Base-by-base conservation (phyloP, 2,113 vertebrate species). In the Lophochroa leadbeateri region DNA sequence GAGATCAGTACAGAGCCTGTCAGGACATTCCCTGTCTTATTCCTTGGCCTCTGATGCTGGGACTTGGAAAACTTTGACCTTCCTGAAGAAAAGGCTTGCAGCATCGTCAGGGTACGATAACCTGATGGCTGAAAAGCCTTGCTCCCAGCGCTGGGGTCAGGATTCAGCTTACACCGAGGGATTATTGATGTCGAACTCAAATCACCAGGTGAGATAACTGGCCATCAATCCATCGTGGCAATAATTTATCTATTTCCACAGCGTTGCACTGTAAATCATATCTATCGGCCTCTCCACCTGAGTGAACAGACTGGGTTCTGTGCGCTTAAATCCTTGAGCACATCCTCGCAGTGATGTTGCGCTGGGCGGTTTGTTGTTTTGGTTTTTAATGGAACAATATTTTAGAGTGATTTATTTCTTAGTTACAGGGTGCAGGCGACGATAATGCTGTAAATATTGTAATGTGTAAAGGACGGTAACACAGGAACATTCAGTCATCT, bases 111-210 rank as follows among this genome's bases (percentile, higher is more conserved):
- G 57, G 17, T 18, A 1, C 8, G 31, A 29, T 28, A 33, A 65
- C 8, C 8, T 46, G 31, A 14, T 14, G 47, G 39, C 69, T 39
- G n/a, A 8, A 35, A 52, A 49, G 33, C 31, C 63, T 49, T 5
- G 0, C 8, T 86, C 39, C 14, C 5, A 7, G 1, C 2, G 8
- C 46, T 43, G 3, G 2, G 53, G 24, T 19, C 43, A 16, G 55
- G 39, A n/a, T 44, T 57, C 57, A 14, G 63, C 20, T 82, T 28
- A 17, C 14, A 7, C 44, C 20, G 10, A 17, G 14, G 14, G 58
- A 17, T 25, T 33, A 47, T 47, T 71, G n/a, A 5, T 1, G 14
- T 16, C 6, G 0, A n/a, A 17, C 25, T 33, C 49, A 4, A 39
- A 65, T 27, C 64, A 15, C 23, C 37, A 7, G 29, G 3, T 35